Conservation (phyloP, 2,888 invertebrate species). For the Synanthedon vespiformis region DNA sequence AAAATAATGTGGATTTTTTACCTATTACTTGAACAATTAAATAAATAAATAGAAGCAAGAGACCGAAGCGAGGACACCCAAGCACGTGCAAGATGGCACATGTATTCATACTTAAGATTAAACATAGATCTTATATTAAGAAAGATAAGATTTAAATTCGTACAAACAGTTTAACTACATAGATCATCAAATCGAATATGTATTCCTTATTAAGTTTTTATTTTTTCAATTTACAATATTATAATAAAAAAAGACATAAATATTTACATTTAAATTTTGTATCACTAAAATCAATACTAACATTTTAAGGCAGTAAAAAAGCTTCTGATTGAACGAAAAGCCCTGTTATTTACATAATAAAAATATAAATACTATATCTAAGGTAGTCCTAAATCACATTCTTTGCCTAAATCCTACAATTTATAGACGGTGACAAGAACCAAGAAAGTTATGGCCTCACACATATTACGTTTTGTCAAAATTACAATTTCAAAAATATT, state of each 20-base stretch:
- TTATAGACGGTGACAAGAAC: slow-evolving; percentile 1
- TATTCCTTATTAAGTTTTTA: no score
- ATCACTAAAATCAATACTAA: no score
- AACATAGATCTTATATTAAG: slow-evolving; percentile 10
- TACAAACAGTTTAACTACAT: no score
- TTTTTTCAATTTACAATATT: no score
- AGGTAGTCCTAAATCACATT: slow-evolving; percentile 42
- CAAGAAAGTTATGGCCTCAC: no score
- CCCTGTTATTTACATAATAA: not conserved
- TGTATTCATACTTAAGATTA: slow-evolving; percentile 48
- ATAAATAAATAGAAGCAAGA: slow-evolving; percentile 42
- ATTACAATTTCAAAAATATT: no score
- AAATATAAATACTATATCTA: slow-evolving; percentile 23
- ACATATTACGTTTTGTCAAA: no score
- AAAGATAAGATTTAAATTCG: not conserved
- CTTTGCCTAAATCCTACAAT: slow-evolving; percentile 24
- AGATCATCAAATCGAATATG: no score
- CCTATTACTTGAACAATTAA: slow-evolving; percentile 18
- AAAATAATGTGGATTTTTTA: not conserved
- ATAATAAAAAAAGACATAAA: no score
- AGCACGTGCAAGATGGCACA: slow-evolving; percentile 68
- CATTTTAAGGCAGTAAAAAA: not conserved
- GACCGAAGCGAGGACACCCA: slow-evolving; percentile 23
- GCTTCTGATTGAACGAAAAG: not conserved
- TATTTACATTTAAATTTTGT: no score